phyloP scores from a whole-genome alignment of 2,888 invertebrate species.

The Galeruca laticollis region DNA sequence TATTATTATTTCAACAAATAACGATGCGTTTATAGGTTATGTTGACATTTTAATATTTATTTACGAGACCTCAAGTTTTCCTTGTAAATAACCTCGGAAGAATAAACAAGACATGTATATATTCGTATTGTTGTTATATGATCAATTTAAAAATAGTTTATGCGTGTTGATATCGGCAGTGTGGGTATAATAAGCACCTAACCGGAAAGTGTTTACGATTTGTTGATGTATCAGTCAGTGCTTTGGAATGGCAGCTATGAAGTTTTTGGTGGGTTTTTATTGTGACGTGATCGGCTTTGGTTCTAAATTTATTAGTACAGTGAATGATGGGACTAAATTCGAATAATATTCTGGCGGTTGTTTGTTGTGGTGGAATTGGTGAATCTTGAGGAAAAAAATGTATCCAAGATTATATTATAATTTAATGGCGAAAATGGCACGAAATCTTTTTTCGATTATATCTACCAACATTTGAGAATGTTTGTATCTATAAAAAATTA shows the following conservation, averaged over 20 bases:
- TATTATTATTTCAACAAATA: slow-evolving; percentile 26
- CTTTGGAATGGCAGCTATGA: not conserved
- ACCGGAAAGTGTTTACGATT: slow-evolving; percentile 16
- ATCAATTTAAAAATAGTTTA: slow-evolving; percentile 17
- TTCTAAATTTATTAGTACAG: slow-evolving; percentile 1
- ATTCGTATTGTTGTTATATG: not conserved
- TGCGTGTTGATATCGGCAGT: not conserved
- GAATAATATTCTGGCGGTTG: no score
- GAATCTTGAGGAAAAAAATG: no score
- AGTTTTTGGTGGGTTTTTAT: not conserved
- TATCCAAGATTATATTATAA: no score
- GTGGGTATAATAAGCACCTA: not conserved
- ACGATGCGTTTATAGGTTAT: slow-evolving; percentile 12
- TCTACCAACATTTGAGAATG: no score
- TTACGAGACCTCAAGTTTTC: slow-evolving; percentile 6
- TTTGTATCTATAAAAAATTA: no score
- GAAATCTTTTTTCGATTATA: no score
- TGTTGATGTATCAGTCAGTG: slow-evolving; percentile 13
- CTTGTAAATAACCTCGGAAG: slow-evolving; percentile 11
- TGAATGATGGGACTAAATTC: no score
- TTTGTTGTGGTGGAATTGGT: no score
- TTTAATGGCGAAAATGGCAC: no score
- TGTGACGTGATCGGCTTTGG: not conserved
- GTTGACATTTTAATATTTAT: slow-evolving; percentile 30
- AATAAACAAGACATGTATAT: slow-evolving; percentile 14